Evolutionary conservation across 1,140 invertebrate genomes (phyloP), one percentile per base, ranked within the genome.

Genomic region (Drosophila gunungcola): DNA sequence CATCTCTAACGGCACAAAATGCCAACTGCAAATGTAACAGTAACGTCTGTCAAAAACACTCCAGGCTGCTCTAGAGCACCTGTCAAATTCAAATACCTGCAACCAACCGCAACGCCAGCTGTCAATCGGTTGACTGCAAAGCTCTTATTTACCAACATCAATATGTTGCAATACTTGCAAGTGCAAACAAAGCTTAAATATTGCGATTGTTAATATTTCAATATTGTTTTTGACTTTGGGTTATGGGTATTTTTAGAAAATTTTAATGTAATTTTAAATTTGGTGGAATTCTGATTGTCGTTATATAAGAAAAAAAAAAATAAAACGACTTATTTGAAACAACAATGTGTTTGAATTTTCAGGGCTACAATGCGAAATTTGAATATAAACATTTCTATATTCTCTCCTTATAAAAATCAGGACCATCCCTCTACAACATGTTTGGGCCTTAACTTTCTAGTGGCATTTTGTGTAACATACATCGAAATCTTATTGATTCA

Each of bases 11-110:
- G 27, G 52, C 21, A 27, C 16, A 63, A 63, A 10, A 10, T 54
- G 61, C 16, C 45, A 63, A 42, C 10, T 27, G 39, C 29, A 68
- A 68, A 45, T 53, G 45, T 10, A 36, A 65, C 57, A 51, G 55
- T 43, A 57, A 76, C 69, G 73, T 48, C 45, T 52, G 73, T 46
- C 51, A 68, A 74, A 62, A 68, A 36, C 60, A 68, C 57, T 63
- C 36, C 45, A 64, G 42, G 25, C 64, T 68, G 64, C 45, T 51
- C 43, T 5, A 29, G 63, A 65, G 34, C 58, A 46, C 45, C 64
- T 64, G 60, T 67, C 64, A 67, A 41, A 67, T 32, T 67, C 64
- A 51, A 51, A 43, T 27, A 34, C 27, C 29, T 57, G 38, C 60
- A 61, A 21, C 45, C 57, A 58, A 34, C 45, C n/a, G 41, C 29